These are phyloP conservation scores for Dasypogon diadema DNA, from an alignment of 2,888 invertebrate genomes.

Conservation along the genomic window DNA sequence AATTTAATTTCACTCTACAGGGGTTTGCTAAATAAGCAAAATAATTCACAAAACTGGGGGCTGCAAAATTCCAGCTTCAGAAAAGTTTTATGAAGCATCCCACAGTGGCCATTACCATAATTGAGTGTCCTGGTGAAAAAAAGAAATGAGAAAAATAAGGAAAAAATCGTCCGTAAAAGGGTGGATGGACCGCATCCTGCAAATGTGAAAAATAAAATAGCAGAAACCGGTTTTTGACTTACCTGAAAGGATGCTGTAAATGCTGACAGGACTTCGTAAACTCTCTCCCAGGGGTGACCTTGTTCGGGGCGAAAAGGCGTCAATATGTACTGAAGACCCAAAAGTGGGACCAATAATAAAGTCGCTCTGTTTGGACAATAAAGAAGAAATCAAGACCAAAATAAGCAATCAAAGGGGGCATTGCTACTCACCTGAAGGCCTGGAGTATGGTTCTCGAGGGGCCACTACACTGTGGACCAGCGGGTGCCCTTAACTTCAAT, in stretches of 20 bases:
- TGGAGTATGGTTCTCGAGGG: constrained; percentile 81
- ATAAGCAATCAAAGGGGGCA: not conserved
- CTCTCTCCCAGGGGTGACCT: constrained; percentile 78
- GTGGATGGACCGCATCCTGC: constrained; percentile 11
- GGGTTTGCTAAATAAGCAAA: constrained; percentile 43
- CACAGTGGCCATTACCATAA: constrained; percentile 49
- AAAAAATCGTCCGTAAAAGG: not conserved
- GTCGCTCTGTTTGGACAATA: constrained; percentile 75
- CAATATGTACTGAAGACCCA: constrained; percentile 91
- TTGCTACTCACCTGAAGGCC: constrained; percentile 74
- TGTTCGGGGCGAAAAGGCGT: constrained; percentile 85
- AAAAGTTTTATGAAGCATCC: constrained; percentile 23
- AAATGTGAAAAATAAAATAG: not conserved
- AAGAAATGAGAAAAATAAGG: constrained; percentile 13
- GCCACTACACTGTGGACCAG: constrained; percentile 74
- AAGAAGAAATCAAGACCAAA: not conserved
- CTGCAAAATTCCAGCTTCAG: constrained; percentile 30
- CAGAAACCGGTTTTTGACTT: constrained; percentile 59
- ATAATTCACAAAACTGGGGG: constrained; percentile 37
- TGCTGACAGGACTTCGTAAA: constrained; percentile 88
- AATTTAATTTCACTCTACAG: constrained; percentile 25
- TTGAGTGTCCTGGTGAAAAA: constrained; percentile 47
- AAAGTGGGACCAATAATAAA: constrained; percentile 87
- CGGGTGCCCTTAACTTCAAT: constrained; percentile 80
- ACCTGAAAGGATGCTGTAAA: constrained; percentile 90